A percentile compares a stretch with the other conserved stretches of the same genome.
Conservation (phyloP, 2,888 invertebrate genomes). For the Sarcophaga subvicina region DNA sequence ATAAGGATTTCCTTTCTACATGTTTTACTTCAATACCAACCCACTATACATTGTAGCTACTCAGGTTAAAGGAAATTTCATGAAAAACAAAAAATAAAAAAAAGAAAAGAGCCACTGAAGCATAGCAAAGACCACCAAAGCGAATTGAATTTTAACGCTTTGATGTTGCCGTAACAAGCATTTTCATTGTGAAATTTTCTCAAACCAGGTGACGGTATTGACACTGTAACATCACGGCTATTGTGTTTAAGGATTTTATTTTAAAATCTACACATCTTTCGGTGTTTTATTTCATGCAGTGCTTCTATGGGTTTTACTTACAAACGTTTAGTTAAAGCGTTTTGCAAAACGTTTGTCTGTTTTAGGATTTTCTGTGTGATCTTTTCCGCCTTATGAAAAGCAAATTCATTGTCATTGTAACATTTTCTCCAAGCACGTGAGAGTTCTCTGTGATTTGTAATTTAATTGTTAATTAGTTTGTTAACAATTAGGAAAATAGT, state of each 20-base stretch:
- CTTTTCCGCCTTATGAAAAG: not conserved
- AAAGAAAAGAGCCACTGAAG: conserved; percentile 69
- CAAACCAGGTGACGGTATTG: conserved; percentile 79
- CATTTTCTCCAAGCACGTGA: not conserved
- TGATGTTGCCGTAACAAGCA: conserved; percentile 80
- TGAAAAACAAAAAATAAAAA: not conserved
- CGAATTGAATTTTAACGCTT: conserved; percentile 79
- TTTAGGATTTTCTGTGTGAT: conserved; percentile 33
- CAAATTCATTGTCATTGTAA: not conserved
- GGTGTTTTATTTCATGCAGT: conserved; percentile 77
- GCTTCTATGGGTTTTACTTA: not conserved
- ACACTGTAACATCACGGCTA: conserved; percentile 70
- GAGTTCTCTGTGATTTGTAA: conserved; percentile 17
- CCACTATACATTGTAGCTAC: conserved; percentile 39
- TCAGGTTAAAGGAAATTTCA: not conserved
- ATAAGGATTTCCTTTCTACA: conserved; percentile 34
- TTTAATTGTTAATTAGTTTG: conserved; percentile 59
- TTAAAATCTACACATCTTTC: conserved; percentile 43
- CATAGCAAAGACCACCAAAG: conserved; percentile 80
- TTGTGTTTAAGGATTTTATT: conserved; percentile 40
- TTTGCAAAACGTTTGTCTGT: conserved; percentile 74
- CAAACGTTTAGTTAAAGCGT: conserved; percentile 62
- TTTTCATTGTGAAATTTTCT: conserved; percentile 74
- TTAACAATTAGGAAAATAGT: conserved; percentile 59
- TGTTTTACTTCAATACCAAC: conserved; percentile 30